Evolutionary conservation across 2,113 vertebrate genomes (phyloP), one percentile per base, ranked within the genome.

Genomic region (Anser brachyrhynchus): DNA sequence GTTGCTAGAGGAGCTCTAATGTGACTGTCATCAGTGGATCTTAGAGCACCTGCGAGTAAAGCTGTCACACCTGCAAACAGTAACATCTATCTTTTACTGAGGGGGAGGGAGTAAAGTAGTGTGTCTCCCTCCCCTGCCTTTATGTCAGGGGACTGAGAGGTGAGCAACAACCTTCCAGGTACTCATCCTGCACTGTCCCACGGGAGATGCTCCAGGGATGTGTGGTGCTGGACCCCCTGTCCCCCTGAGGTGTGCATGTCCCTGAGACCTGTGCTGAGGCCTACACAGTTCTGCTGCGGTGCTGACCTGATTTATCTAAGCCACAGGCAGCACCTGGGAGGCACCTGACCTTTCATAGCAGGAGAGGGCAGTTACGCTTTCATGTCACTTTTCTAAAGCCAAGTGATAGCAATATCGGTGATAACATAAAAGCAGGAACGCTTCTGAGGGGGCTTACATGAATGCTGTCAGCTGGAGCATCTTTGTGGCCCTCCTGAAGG

Each of bases 171-270:
- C 33, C 20, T 21, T 22, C 31, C 28, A 37, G 15, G 17, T 23
- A 7, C 3, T 0, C 25, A 31, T 46, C 28, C 43, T 28, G 59
- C 31, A 0, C 4, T 7, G 58, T 20, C 10, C 7, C 15, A 3
- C 29, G 46, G 6, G 46, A 51, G 49, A 7, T 51, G 49, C 22
- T 51, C 46, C 46, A 49, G 46, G 46, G 20, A 21, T 49, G 46
- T 49, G 46, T 22, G 44, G 44, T 46, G 44, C 44, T 46, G 44
- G 44, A 44, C 18, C 44, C 18, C 18, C 39, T 39, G 39, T 39
- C 39, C 44, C 44, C 18, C 18, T 18, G 44, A 46, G 44, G 44
- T 46, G 44, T 46, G 46, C 11, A 10, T 49, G 46, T 49, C 46
- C 46, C 46, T 49, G 46, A 49, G 20, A 20, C 46, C 10, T 49